Evolutionary conservation across 1,140 invertebrate genomes (phyloP).

Genomic region (Melipona quadrifasciata): DNA sequence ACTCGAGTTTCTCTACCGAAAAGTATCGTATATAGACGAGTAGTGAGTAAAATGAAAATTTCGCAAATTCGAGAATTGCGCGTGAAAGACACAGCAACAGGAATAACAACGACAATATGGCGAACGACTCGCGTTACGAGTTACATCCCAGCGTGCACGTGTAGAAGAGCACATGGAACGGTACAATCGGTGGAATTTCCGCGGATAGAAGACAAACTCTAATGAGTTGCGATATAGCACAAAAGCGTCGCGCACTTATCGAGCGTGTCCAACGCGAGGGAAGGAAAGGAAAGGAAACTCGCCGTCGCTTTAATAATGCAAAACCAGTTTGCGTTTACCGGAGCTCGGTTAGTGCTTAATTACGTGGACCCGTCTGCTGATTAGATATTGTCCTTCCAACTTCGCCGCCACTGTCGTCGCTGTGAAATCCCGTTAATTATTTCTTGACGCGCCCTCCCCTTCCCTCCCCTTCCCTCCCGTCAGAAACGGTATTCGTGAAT

Average conservation of each 20-base stretch:
- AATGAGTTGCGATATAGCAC: slow-evolving; percentile 43
- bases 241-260: slow-evolving; percentile 50
- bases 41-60: neutral
- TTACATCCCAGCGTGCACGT: neutral
- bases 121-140: slow-evolving; percentile 8
- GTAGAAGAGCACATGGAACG: slow-evolving; percentile 1
- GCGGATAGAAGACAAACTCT: slow-evolving; percentile 34
- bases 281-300: slow-evolving; percentile 8
- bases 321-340: slow-evolving; percentile 60
- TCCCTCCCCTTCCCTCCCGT: neutral
- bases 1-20: no score
- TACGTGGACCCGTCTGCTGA: slow-evolving; percentile 58
- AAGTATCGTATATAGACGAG: no score
- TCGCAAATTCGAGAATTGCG: no score
- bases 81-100: neutral
- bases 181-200: slow-evolving; percentile 41
- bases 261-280: slow-evolving; percentile 41
- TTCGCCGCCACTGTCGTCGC: slow-evolving; percentile 28
- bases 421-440: slow-evolving; percentile 65
- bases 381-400: slow-evolving; percentile 63
- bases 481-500: neutral
- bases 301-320: slow-evolving; percentile 59
- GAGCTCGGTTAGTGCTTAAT: slow-evolving; percentile 65
- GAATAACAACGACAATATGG: no score
- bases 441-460: slow-evolving; percentile 27